phyloP scores from a whole-genome alignment of 2,888 invertebrate species.

The Limnephilus auricula region DNA sequence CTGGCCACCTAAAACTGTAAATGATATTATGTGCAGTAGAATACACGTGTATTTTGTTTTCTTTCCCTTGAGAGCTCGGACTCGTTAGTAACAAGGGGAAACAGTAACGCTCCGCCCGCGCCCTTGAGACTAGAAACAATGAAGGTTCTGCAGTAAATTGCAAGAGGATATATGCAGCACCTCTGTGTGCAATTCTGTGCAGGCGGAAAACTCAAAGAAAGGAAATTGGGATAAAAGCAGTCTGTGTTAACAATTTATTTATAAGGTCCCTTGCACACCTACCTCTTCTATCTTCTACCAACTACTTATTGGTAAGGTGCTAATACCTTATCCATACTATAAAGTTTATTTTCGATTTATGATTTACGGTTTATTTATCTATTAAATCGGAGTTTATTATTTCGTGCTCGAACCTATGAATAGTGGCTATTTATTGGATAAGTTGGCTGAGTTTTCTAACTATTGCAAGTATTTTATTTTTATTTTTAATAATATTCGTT shows the following conservation, averaged over 20 bases:
- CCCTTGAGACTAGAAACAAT: conserved; percentile 38
- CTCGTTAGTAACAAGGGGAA: background rate
- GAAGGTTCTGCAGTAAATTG: conserved; percentile 18
- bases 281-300: background rate
- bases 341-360: no score
- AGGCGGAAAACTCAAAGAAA: background rate
- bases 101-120: conserved; percentile 7
- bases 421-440: no score
- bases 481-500: no score
- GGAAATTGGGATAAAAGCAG: background rate
- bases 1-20: background rate
- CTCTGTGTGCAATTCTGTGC: background rate
- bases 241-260: background rate
- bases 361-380: no score
- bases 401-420: no score
- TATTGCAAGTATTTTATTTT: no score
- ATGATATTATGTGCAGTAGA: background rate
- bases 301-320: background rate
- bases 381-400: no score
- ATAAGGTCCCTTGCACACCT: background rate
- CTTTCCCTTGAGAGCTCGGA: background rate
- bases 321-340: no score
- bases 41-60: background rate
- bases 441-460: no score
- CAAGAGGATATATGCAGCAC: background rate